A percentile compares a stretch with the other conserved stretches of the same genome.
Evolutionary conservation across 2,888 invertebrate genomes (phyloP).

Genomic region (Cancer borealis): DNA sequence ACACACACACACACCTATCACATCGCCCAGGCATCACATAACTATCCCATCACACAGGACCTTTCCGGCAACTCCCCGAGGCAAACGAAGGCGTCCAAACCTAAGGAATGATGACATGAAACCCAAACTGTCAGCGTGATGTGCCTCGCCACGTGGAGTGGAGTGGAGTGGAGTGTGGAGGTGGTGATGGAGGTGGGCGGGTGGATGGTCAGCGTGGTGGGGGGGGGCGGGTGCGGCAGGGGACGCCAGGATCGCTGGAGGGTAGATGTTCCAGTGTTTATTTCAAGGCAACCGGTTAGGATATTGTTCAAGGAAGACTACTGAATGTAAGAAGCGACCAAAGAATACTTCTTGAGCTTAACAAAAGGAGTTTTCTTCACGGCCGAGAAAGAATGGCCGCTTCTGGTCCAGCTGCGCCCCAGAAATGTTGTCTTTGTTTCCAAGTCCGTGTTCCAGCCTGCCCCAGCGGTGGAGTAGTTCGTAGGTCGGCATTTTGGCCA

Average conservation of each 20-base stretch:
- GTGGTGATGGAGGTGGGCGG: background rate
- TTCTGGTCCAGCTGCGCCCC: background rate
- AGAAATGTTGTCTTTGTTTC: constrained; percentile 3
- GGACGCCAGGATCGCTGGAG: background rate
- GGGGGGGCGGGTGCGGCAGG: background rate
- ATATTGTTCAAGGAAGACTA: constrained; percentile 33
- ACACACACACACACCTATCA: too few species aligned
- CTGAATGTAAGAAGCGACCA: background rate
- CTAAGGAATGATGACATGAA: background rate
- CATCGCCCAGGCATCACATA: too few species aligned
- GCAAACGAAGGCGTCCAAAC: background rate
- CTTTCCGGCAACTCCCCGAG: background rate
- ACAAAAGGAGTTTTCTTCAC: constrained; percentile 2
- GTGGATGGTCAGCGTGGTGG: background rate
- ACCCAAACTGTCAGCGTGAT: background rate
- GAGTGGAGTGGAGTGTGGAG: too few species aligned
- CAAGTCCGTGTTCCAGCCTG: background rate
- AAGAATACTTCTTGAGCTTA: background rate
- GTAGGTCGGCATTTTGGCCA: background rate
- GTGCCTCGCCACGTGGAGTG: background rate
- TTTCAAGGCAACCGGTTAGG: background rate
- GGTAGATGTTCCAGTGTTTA: background rate
- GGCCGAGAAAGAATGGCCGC: background rate
- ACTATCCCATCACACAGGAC: background rate
- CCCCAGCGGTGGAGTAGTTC: background rate